Conservation (phyloP, 1,140 invertebrate species). For the Conus ventricosus region DNA sequence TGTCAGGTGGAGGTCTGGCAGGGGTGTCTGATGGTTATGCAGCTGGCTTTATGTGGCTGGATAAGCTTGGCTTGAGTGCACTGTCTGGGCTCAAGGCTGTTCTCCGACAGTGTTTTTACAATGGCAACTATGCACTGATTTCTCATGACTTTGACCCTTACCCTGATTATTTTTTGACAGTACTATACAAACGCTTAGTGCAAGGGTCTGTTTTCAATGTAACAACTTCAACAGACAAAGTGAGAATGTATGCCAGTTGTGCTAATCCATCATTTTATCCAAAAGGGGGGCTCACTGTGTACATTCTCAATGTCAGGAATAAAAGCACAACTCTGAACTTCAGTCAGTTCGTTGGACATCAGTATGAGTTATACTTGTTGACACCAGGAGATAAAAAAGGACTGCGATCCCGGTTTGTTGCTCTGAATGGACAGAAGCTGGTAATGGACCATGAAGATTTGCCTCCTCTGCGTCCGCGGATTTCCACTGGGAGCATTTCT, state of each 20-base stretch:
- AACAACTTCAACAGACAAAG: slow-evolving; percentile 45
- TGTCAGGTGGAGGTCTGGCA: slow-evolving; percentile 82
- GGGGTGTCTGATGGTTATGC: slow-evolving; percentile 84
- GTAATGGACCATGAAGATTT: slow-evolving; percentile 22
- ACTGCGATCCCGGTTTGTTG: background rate
- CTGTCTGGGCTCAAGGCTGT: slow-evolving; percentile 81
- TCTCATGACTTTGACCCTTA: slow-evolving; percentile 42
- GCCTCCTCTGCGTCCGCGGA: background rate
- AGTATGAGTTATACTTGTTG: slow-evolving; percentile 12
- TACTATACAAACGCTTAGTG: slow-evolving; percentile 83
- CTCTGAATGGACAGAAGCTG: slow-evolving; percentile 25
- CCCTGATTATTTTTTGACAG: slow-evolving; percentile 83
- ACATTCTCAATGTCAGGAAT: slow-evolving; percentile 2
- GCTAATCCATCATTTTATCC: slow-evolving; percentile 33
- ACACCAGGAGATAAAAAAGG: slow-evolving; percentile 27
- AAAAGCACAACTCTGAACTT: background rate
- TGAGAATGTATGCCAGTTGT: slow-evolving; percentile 66
- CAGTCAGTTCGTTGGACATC: slow-evolving; percentile 9
- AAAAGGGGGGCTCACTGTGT: background rate
- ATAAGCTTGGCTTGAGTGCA: slow-evolving; percentile 85
- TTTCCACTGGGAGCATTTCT: background rate
- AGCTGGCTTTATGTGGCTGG: slow-evolving; percentile 84
- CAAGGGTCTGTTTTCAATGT: slow-evolving; percentile 78
- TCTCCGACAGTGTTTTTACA: slow-evolving; percentile 83
- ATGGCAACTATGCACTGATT: slow-evolving; percentile 83